phyloP scores from a whole-genome alignment of 2,113 vertebrate genomes.

The Microcebus jonahi region DNA sequence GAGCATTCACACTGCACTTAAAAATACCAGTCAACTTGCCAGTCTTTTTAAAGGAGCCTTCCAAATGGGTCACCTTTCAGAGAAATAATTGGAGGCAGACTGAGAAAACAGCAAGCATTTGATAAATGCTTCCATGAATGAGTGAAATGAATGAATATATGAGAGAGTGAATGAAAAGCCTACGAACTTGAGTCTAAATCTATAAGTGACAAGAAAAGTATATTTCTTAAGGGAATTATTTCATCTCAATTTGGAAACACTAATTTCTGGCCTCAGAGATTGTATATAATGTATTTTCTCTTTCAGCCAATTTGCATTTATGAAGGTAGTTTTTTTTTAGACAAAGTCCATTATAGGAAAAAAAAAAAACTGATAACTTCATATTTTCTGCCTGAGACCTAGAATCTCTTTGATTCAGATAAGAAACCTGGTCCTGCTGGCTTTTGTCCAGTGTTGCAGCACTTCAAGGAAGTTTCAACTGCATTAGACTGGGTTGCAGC shows the following conservation, averaged over 20 bases:
- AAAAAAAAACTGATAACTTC: background rate
- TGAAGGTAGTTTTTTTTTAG: background rate
- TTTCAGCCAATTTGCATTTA: background rate
- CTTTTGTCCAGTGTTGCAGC: background rate
- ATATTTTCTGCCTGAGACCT: background rate
- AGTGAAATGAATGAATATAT: conserved; percentile 17
- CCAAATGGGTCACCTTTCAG: conserved; percentile 47
- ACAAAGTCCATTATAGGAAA: background rate
- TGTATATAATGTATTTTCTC: background rate
- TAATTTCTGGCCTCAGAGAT: conserved; percentile 35
- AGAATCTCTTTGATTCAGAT: background rate
- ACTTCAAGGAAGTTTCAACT: background rate
- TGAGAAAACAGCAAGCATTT: conserved; percentile 41
- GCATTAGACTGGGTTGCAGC: background rate
- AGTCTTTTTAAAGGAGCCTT: background rate
- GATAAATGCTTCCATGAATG: conserved; percentile 52
- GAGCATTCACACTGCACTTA: background rate
- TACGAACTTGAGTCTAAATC: conserved; percentile 20
- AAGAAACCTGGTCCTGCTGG: background rate
- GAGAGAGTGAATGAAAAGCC: conserved; percentile 39
- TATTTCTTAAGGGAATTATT: conserved; percentile 37
- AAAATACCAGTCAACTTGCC: background rate
- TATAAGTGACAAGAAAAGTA: conserved; percentile 53
- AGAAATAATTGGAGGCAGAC: conserved; percentile 41
- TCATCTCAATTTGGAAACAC: conserved; percentile 60